Conservation (phyloP, 2,113 vertebrate species). For the Centropus unirufus region DNA sequence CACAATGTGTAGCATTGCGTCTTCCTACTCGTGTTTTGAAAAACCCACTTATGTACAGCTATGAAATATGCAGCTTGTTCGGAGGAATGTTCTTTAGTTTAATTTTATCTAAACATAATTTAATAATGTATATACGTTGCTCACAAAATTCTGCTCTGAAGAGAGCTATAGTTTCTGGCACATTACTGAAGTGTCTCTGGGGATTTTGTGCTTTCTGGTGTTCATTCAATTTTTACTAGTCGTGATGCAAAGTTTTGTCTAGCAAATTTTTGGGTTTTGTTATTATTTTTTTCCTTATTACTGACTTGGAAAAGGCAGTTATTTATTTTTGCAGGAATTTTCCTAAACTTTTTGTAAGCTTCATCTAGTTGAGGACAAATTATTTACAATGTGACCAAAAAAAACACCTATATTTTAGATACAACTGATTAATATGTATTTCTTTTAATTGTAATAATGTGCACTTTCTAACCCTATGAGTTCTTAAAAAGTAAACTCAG, state of each 20-base stretch:
- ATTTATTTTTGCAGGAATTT: neutral
- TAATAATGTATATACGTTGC: neutral
- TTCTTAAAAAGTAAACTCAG: neutral
- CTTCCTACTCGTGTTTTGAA: neutral
- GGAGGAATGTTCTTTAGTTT: neutral
- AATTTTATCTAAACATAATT: neutral
- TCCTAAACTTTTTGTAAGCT: neutral
- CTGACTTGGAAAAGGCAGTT: neutral
- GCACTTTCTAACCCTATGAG: neutral
- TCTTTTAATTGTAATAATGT: neutral
- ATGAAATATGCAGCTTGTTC: neutral
- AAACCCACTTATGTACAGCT: accelerated
- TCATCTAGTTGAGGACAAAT: neutral
- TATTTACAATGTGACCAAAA: accelerated
- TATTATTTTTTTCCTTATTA: neutral
- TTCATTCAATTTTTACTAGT: neutral
- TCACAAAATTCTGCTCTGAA: neutral
- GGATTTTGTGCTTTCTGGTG: neutral
- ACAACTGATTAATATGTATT: neutral
- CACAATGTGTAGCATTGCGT: neutral
- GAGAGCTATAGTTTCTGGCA: accelerated
- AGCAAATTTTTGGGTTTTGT: neutral
- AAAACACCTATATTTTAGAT: neutral
- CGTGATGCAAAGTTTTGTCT: neutral
- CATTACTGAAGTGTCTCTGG: neutral